Conservation (phyloP, 2,797 vertebrate species). For the Loris lydekkerianus region DNA sequence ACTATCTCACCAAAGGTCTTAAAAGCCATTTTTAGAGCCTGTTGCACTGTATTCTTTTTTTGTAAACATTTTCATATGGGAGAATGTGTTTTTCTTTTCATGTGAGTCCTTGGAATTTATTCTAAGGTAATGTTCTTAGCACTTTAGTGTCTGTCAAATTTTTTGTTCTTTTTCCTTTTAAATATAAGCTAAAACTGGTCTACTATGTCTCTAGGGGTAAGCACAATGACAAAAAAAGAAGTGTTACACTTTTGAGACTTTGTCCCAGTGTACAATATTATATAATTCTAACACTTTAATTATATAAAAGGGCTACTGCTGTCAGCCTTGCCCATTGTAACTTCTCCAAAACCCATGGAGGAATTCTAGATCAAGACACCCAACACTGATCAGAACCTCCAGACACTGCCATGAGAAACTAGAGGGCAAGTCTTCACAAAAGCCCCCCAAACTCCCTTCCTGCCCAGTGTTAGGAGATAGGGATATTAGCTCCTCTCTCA, state of each 20-base stretch:
- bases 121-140: constrained; percentile 75
- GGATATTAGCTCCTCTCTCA: background rate
- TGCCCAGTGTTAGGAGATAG: background rate
- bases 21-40: constrained; percentile 61
- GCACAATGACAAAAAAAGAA: background rate
- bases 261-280: constrained; percentile 35
- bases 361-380: background rate
- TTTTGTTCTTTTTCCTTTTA: background rate
- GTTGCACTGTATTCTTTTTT: constrained; percentile 74
- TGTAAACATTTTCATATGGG: background rate
- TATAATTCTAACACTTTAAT: constrained; percentile 28
- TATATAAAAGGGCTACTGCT: background rate
- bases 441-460: background rate
- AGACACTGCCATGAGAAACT: background rate
- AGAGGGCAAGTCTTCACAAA: background rate
- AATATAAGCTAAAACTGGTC: constrained; percentile 49
- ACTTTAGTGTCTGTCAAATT: constrained; percentile 75
- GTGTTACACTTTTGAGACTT: constrained; percentile 39
- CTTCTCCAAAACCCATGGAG: background rate
- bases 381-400: background rate
- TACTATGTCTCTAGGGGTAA: constrained; percentile 61
- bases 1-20: constrained; percentile 28
- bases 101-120: constrained; percentile 69
- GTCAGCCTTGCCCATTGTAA: constrained; percentile 40
- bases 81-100: constrained; percentile 55